These are phyloP conservation scores for Semicossyphus pulcher DNA, from an alignment of 2,113 vertebrate genomes.

Conservation along the genomic window DNA sequence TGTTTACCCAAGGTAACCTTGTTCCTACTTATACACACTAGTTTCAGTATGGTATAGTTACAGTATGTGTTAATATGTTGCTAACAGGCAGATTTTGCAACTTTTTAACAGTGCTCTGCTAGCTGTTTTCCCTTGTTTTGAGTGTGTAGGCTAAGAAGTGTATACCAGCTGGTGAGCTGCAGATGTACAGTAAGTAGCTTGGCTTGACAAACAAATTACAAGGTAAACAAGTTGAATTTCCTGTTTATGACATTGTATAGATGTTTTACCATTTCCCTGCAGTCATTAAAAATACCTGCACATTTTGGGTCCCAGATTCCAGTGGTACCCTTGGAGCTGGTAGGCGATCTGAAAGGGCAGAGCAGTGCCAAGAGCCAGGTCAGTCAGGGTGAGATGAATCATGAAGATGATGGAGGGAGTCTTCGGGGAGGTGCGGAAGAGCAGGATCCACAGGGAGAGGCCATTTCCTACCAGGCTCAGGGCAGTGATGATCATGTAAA, in stretches of 20 bases:
- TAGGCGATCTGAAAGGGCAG: conserved; percentile 94
- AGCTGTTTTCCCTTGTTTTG: too few species aligned
- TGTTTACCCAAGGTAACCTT: too few species aligned
- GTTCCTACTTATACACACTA: too few species aligned
- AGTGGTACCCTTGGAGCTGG: conserved; percentile 85
- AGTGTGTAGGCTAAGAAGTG: too few species aligned
- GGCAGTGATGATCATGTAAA: conserved; percentile 86
- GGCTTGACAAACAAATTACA: too few species aligned
- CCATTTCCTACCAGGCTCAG: conserved; percentile 89
- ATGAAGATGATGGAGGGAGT: conserved; percentile 92
- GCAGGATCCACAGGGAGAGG: conserved; percentile 90
- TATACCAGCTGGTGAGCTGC: too few species aligned
- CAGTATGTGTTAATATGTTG: too few species aligned
- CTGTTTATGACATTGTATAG: neutral
- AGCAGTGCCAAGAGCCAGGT: conserved; percentile 86
- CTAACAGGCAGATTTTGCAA: too few species aligned
- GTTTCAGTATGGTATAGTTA: too few species aligned
- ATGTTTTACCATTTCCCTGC: neutral
- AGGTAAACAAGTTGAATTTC: neutral
- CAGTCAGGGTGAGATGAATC: conserved; percentile 94
- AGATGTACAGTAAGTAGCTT: too few species aligned
- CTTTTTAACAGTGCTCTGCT: too few species aligned
- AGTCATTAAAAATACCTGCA: conserved; percentile 84
- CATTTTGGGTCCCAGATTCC: conserved; percentile 83
- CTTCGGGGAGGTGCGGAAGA: conserved; percentile 86